Percentiles rank a stretch among this genome's conserved stretches.
These are phyloP conservation scores for Gryllus bimaculatus DNA, from an alignment of 1,140 invertebrate genomes.

Conservation along the genomic window DNA sequence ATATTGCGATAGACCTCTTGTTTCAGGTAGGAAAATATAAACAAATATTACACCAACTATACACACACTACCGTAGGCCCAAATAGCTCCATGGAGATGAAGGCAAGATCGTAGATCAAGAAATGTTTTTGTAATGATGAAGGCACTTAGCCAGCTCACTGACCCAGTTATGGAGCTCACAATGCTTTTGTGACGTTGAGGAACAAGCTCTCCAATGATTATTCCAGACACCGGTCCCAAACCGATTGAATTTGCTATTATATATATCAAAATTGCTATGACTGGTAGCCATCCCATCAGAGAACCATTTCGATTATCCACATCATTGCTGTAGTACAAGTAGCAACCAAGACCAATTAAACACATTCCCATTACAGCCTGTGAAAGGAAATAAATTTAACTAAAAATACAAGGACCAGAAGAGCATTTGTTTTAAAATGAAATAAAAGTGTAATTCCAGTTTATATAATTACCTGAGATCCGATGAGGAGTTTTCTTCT, in stretches of 20 bases:
- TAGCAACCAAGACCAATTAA: constrained; percentile 19
- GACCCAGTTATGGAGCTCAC: constrained; percentile 20
- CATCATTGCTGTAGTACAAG: constrained; percentile 19
- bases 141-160: constrained; percentile 22
- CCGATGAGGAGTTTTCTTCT: constrained; percentile 35
- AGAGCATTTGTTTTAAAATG: too few relatives aligned
- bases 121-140: constrained; percentile 23
- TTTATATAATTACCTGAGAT: constrained; percentile 22
- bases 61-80: constrained; percentile 21
- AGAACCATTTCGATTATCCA: constrained; percentile 2
- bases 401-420: too few relatives aligned
- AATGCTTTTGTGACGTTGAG: constrained; percentile 20
- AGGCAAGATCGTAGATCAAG: constrained; percentile 13
- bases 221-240: constrained; percentile 21
- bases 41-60: constrained; percentile 20
- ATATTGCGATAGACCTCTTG: constrained; percentile 21
- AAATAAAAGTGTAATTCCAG: neutral
- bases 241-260: constrained; percentile 21
- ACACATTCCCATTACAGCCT: constrained; percentile 19
- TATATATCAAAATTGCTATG: constrained; percentile 19
- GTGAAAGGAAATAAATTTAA: constrained; percentile 24
- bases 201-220: constrained; percentile 20
- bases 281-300: constrained; percentile 18
- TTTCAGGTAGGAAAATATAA: constrained; percentile 18
- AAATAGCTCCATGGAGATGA: constrained; percentile 19